These are phyloP conservation scores for Podiceps cristatus DNA, from an alignment of 2,113 vertebrate genomes.

Conservation along the genomic window DNA sequence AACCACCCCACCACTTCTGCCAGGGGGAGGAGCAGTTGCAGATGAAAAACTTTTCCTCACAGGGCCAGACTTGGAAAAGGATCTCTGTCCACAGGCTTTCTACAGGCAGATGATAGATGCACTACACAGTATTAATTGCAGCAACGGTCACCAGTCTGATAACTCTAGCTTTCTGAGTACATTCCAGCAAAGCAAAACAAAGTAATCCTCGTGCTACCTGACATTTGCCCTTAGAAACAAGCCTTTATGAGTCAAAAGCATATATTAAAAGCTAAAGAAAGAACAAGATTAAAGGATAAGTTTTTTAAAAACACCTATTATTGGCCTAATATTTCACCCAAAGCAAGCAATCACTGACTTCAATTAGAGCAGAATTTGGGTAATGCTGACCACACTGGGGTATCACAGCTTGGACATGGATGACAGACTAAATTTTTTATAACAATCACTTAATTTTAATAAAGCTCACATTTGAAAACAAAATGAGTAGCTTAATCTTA, in stretches of 20 bases:
- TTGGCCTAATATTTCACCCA: neutral
- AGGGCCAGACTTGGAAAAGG: neutral
- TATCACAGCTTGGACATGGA: neutral
- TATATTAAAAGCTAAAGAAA: slow-evolving; percentile 1
- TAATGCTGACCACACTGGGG: neutral
- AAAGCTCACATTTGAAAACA: neutral
- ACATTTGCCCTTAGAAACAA: slow-evolving; percentile 35
- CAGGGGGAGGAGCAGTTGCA: slow-evolving; percentile 56
- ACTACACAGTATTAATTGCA: slow-evolving; percentile 41
- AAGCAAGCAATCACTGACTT: neutral
- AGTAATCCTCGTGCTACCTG: slow-evolving; percentile 19
- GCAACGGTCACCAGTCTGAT: slow-evolving; percentile 10
- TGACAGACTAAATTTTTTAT: neutral
- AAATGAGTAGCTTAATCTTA: neutral
- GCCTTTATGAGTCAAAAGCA: neutral
- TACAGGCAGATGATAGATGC: neutral
- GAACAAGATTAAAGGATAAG: slow-evolving; percentile 21
- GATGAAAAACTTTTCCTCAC: slow-evolving; percentile 1
- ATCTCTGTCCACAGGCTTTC: slow-evolving; percentile 13
- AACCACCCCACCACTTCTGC: neutral
- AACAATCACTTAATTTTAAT: neutral
- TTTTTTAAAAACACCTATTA: neutral
- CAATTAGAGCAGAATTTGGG: neutral
- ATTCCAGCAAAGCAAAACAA: slow-evolving; percentile 48
- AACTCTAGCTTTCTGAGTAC: neutral